Evolutionary conservation across 2,113 vertebrate species (phyloP).

Genomic region (Salvelinus fontinalis): DNA sequence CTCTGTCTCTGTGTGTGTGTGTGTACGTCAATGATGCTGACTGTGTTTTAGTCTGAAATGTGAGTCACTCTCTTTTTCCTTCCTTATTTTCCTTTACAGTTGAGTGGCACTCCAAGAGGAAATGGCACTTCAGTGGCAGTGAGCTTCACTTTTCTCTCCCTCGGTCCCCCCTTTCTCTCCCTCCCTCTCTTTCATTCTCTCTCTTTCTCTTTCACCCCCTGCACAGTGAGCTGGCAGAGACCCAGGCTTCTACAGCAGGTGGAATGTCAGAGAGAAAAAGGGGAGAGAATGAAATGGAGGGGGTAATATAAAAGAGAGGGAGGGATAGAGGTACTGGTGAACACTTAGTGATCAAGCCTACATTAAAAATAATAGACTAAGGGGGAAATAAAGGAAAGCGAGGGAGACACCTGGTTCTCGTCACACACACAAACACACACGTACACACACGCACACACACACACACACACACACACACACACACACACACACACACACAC

Average conservation of each 20-base stretch:
- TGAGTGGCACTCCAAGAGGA: conserved; percentile 53
- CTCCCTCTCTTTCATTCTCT: neutral
- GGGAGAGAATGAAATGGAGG: too few species aligned
- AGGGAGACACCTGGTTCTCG: conserved; percentile 25
- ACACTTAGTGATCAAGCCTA: too few species aligned
- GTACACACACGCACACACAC: neutral
- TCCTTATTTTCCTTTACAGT: conserved; percentile 21
- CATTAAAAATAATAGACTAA: too few species aligned
- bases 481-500: neutral
- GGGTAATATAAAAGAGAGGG: too few species aligned
- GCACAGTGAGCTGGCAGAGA: neutral
- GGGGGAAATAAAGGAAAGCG: conserved; percentile 13
- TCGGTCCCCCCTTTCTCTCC: conserved; percentile 27
- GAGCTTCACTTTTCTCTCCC: conserved; percentile 35
- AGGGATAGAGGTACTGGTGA: too few species aligned
- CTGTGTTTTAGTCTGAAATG: conserved; percentile 3
- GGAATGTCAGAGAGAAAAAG: neutral
- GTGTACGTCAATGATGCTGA: neutral
- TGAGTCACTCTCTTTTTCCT: conserved; percentile 4
- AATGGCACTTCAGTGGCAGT: conserved; percentile 25
- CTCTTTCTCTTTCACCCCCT: neutral
- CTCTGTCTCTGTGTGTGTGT: neutral
- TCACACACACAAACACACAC: too few species aligned
- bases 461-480: neutral
- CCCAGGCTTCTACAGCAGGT: neutral